A percentile compares a stretch with the other conserved stretches of the same genome.
Evolutionary conservation across 2,113 vertebrate genomes (phyloP).

Genomic region (Dinomys branickii): DNA sequence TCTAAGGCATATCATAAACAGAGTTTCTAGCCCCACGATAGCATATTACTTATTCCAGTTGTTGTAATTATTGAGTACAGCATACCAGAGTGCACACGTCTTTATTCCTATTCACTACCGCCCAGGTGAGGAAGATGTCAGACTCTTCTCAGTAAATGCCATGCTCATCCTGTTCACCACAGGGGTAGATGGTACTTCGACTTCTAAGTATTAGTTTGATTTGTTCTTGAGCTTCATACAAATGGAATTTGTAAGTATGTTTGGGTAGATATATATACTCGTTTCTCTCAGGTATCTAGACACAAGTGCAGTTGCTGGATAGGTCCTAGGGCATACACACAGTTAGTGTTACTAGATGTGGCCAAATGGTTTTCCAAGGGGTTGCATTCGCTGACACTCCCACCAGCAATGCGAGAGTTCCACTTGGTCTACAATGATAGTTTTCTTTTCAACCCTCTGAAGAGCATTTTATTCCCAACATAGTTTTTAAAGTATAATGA

Average conservation of each 20-base stretch:
- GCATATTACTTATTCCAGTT: neutral
- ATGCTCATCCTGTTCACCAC: neutral
- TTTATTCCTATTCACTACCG: neutral
- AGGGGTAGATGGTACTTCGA: neutral
- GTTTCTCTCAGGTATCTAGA: neutral
- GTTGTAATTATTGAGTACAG: neutral
- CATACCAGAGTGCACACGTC: neutral
- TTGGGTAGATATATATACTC: neutral
- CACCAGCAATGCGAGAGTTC: neutral
- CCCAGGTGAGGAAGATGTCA: neutral
- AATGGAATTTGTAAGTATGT: neutral
- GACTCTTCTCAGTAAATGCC: neutral
- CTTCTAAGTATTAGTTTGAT: neutral
- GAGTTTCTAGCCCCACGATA: conserved; percentile 4
- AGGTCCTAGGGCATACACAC: neutral
- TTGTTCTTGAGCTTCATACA: neutral
- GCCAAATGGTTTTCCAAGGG: neutral
- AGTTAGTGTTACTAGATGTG: neutral
- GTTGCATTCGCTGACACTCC: neutral
- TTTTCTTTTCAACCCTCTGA: conserved; percentile 14
- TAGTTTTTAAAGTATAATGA: neutral
- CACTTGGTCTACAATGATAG: neutral
- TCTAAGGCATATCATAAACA: neutral
- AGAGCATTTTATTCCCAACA: neutral
- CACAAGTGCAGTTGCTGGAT: neutral